Percentiles rank a stretch among this genome's conserved stretches.
Conservation (phyloP, 2,797 vertebrate genomes). For the Clarias platycephalus region DNA sequence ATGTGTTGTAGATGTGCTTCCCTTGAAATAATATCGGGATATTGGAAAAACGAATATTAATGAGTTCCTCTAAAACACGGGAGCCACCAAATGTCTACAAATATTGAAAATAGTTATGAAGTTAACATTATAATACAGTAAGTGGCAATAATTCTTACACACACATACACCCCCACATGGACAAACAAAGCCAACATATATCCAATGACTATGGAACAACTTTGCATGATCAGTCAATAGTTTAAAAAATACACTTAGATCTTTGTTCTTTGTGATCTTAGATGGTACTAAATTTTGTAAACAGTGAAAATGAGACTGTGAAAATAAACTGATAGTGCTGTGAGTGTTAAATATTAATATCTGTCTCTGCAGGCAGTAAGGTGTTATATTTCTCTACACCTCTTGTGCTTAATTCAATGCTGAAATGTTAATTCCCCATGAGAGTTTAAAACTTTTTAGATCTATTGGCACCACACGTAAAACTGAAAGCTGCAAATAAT, state of each 20-base stretch:
- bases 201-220: slow-evolving; percentile 35
- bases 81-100: neutral
- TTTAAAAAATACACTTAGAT: slow-evolving; percentile 46
- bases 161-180: neutral
- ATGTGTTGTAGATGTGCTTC: neutral
- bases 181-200: slow-evolving; percentile 15
- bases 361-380: slow-evolving; percentile 37
- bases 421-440: slow-evolving; percentile 41
- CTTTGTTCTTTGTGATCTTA: slow-evolving; percentile 45
- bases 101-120: neutral
- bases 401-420: slow-evolving; percentile 26
- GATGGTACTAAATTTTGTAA: slow-evolving; percentile 53
- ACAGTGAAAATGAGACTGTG: slow-evolving; percentile 52
- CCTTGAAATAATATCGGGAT: neutral
- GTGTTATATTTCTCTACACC: slow-evolving; percentile 25
- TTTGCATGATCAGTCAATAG: slow-evolving; percentile 53
- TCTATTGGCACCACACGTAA: slow-evolving; percentile 2
- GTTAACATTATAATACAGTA: neutral
- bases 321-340: slow-evolving; percentile 48
- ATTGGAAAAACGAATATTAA: neutral
- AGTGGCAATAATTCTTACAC: neutral
- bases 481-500: slow-evolving; percentile 41
- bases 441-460: slow-evolving; percentile 44
- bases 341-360: slow-evolving; percentile 54
- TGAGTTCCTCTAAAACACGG: neutral